These are phyloP conservation scores for Botrylloides violaceus DNA, from an alignment of 23 tunicate species.

Conservation along the genomic window DNA sequence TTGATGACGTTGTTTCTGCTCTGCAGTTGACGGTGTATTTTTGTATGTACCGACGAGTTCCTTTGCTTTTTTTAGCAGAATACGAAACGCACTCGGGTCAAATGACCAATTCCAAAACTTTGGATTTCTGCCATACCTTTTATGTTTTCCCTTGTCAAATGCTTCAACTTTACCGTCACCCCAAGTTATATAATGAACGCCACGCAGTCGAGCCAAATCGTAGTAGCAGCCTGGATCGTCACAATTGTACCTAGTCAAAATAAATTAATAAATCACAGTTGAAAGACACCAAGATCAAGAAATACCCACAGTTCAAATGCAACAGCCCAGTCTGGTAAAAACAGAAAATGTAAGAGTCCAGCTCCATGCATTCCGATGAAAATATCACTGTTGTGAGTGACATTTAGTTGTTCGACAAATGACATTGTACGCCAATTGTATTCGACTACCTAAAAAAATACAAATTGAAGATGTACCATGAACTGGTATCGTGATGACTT, in stretches of 20 bases:
- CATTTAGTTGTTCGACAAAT: constrained; percentile 53
- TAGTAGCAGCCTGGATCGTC: constrained; percentile 65
- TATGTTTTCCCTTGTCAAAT: constrained; percentile 56
- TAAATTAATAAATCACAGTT: not conserved
- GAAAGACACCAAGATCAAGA: not conserved
- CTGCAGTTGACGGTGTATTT: too few relatives aligned
- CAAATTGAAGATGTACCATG: too few relatives aligned
- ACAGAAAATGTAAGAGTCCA: constrained; percentile 78
- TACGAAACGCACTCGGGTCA: constrained; percentile 41
- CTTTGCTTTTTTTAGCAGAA: constrained; percentile 32
- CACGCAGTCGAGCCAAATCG: constrained; percentile 80
- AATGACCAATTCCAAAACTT: constrained; percentile 96
- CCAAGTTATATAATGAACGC: constrained; percentile 83
- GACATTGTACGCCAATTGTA: constrained; percentile 58
- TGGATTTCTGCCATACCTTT: constrained; percentile 65
- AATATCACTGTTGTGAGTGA: constrained; percentile 82
- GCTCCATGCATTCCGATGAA: constrained; percentile 98
- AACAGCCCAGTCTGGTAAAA: constrained; percentile 90
- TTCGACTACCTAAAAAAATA: constrained; percentile 62
- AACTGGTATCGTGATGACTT: too few relatives aligned
- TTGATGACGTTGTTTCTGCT: too few relatives aligned
- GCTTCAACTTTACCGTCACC: constrained; percentile 25
- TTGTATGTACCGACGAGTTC: too few relatives aligned
- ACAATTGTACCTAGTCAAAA: constrained; percentile 62
- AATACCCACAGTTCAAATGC: constrained; percentile 82